Evolutionary conservation across 2,797 vertebrate species (phyloP).

Genomic region (Pipistrellus pipistrellus): DNA sequence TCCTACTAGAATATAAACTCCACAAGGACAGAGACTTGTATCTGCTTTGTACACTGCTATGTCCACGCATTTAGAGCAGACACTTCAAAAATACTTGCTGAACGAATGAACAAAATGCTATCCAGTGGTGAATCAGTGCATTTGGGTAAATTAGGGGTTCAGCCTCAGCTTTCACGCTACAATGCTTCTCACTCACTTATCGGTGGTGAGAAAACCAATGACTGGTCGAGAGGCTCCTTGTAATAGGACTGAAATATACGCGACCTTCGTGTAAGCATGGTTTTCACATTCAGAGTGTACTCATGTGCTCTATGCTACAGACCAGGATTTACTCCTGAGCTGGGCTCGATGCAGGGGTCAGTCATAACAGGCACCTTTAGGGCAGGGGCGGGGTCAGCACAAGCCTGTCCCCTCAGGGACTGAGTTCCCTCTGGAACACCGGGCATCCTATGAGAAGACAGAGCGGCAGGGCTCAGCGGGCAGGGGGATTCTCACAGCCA

Average conservation of each 20-base stretch:
- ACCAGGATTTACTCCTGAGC: neutral
- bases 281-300: neutral
- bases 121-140: neutral
- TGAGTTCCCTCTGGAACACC: neutral
- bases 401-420: neutral
- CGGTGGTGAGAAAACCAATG: neutral
- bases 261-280: neutral
- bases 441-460: neutral
- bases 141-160: neutral
- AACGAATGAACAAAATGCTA: neutral
- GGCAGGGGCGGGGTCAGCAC: neutral
- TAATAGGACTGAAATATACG: neutral
- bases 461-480: neutral
- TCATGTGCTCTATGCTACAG: fast-evolving
- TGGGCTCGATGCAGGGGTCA: neutral
- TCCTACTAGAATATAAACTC: neutral
- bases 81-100: neutral
- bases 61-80: neutral
- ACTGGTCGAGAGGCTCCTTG: neutral
- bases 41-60: neutral
- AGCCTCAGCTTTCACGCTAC: neutral
- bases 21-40: neutral
- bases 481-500: neutral
- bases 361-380: neutral
- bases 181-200: neutral